These are phyloP conservation scores for Clarias gariepinus DNA, from an alignment of 2,113 vertebrate genomes.

Conservation along the genomic window DNA sequence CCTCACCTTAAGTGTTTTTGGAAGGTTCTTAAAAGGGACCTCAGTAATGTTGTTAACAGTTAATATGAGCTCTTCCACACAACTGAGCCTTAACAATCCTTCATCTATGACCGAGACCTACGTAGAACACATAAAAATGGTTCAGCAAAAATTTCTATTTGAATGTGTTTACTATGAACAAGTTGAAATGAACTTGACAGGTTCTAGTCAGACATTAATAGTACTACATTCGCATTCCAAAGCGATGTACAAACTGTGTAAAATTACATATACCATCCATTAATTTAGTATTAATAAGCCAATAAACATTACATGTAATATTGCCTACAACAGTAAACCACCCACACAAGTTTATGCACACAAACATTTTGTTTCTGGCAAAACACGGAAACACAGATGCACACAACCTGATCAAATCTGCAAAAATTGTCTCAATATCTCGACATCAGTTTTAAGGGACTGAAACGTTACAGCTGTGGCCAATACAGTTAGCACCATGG, in stretches of 20 bases:
- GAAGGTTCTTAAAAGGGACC: constrained; percentile 71
- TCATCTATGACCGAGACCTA: constrained; percentile 79
- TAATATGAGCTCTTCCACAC: constrained; percentile 81
- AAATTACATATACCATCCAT: too few relatives aligned
- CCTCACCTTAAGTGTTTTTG: constrained; percentile 76
- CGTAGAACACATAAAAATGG: background rate
- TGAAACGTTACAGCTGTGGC: background rate
- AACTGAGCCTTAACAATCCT: constrained; percentile 75
- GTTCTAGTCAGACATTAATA: background rate
- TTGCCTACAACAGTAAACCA: background rate
- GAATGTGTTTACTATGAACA: background rate
- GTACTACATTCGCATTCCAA: background rate
- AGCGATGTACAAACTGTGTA: background rate
- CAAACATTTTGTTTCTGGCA: background rate
- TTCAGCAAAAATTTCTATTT: background rate
- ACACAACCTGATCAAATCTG: background rate
- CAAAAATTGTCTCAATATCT: background rate
- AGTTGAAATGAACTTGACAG: background rate
- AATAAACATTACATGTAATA: background rate
- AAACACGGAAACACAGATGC: background rate
- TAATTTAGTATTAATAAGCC: background rate
- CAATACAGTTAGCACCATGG: background rate
- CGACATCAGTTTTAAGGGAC: background rate
- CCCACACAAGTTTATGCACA: background rate
- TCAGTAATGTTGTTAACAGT: constrained; percentile 78